A percentile compares a stretch with the other conserved stretches of the same genome.
These are phyloP conservation scores for Chroicocephalus ridibundus DNA, from an alignment of 2,113 vertebrate species.

Conservation along the genomic window DNA sequence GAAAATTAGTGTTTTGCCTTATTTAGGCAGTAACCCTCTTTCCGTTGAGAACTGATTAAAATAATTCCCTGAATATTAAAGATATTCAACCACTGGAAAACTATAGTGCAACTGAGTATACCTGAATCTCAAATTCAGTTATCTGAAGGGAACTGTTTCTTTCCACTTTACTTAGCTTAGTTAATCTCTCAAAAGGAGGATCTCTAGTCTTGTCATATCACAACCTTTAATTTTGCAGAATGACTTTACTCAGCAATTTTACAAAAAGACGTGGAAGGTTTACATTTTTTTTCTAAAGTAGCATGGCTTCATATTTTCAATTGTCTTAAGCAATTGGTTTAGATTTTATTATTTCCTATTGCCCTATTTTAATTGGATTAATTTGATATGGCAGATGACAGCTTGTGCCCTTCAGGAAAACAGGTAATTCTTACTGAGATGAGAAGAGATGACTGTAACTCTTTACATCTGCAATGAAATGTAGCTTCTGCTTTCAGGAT, in stretches of 20 bases:
- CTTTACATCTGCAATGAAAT: not conserved
- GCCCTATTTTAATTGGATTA: not conserved
- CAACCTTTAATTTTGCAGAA: not conserved
- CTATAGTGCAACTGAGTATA: not conserved
- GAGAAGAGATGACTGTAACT: not conserved
- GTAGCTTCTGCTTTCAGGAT: not conserved
- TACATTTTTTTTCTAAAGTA: not conserved
- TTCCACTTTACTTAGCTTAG: not conserved
- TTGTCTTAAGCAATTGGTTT: not conserved
- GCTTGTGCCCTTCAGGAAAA: not conserved
- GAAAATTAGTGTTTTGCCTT: not conserved
- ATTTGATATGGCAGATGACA: not conserved
- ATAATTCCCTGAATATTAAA: not conserved
- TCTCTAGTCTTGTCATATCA: not conserved
- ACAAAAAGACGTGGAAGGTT: not conserved
- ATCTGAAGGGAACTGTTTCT: not conserved
- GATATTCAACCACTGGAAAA: not conserved
- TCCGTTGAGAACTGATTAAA: not conserved
- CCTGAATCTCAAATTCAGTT: not conserved
- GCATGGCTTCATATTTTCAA: not conserved
- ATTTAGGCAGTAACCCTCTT: not conserved
- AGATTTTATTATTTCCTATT: not conserved
- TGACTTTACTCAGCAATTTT: not conserved
- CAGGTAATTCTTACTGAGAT: not conserved
- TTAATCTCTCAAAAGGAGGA: not conserved